Percentiles rank a stretch among this genome's conserved stretches.
These are phyloP conservation scores for Ormyrus rosae DNA, from an alignment of 2,888 invertebrate species.

Conservation along the genomic window DNA sequence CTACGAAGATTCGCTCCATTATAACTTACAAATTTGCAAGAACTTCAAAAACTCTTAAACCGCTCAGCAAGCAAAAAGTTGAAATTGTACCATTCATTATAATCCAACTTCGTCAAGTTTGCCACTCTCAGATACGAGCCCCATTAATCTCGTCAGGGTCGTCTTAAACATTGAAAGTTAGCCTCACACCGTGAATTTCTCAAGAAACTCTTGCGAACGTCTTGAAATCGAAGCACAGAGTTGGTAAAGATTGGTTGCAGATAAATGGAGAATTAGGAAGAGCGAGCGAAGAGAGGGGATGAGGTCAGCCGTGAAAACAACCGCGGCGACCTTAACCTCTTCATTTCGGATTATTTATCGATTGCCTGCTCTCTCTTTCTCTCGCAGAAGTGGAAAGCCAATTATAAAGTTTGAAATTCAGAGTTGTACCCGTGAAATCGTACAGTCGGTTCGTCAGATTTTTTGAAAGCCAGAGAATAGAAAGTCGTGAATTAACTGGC, in stretches of 20 bases:
- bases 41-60: no score
- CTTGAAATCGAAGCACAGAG: background rate
- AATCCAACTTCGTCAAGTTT: no score
- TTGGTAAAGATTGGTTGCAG: slow-evolving; percentile 6
- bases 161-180: background rate
- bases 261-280: slow-evolving; percentile 15
- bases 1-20: no score
- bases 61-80: no score
- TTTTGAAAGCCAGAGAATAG: no score
- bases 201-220: background rate
- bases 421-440: no score
- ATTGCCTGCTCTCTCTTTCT: background rate
- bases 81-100: no score
- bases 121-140: no score
- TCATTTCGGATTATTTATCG: slow-evolving; percentile 25
- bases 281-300: background rate
- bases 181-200: background rate
- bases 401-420: slow-evolving; percentile 27
- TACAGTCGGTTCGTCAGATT: no score
- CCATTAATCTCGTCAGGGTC: slow-evolving; percentile 2
- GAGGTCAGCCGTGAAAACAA: slow-evolving; percentile 17
- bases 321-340: slow-evolving; percentile 25
- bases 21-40: no score
- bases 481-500: no score
- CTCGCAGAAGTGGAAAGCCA: background rate